Evolutionary conservation across 2,888 invertebrate genomes (phyloP), one percentile per base, ranked within the genome.

Genomic region (Plemyria rubiginata): DNA sequence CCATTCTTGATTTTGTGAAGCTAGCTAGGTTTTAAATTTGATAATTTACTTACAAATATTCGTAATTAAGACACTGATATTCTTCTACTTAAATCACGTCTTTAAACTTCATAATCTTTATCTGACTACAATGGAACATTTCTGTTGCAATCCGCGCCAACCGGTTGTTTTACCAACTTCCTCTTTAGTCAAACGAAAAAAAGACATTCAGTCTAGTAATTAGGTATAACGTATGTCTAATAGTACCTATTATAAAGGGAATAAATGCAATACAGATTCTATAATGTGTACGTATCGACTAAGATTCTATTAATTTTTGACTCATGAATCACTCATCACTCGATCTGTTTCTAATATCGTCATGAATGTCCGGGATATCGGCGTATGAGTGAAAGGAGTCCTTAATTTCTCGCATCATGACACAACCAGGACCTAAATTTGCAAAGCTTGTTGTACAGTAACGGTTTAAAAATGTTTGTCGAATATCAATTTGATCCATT

Each of bases 11-110:
- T 76, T 72, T 70, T 13, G 36, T 36, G 8, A 32, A 50, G 75
- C 22, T 52, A 45, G 66, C 71, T 79, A 77, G 70, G 67, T 63
- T 76, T 70, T 71, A 70, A 69, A 73, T 63, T 72, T 82, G 78
- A 77, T 76, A 71, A 74, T 79, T 81, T 80, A 85, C 77, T 77
- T 72, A 75, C 79, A 84, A 80, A 81, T 81, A 58, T 80, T 83
- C 78, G 77, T 85, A 80, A 80, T 79, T 83, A 81, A 80, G 82
- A 89, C 89, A 88, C 88, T 88, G 88, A 85, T 88, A 78, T 82
- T 85, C 75, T 79, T 77, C 84, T 86, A 85, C 78, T 77, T 76
- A 77, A 74, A 80, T 79, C 76, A 71, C 79, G 71, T 71, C 62
- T 59, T 8, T 53, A 41, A 16, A 54, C 58, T 64, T 60, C 56